Percentiles rank a stretch among this genome's conserved stretches.
phyloP scores from a whole-genome alignment of 2,888 invertebrate species.

The Scotopteryx bipunctaria region DNA sequence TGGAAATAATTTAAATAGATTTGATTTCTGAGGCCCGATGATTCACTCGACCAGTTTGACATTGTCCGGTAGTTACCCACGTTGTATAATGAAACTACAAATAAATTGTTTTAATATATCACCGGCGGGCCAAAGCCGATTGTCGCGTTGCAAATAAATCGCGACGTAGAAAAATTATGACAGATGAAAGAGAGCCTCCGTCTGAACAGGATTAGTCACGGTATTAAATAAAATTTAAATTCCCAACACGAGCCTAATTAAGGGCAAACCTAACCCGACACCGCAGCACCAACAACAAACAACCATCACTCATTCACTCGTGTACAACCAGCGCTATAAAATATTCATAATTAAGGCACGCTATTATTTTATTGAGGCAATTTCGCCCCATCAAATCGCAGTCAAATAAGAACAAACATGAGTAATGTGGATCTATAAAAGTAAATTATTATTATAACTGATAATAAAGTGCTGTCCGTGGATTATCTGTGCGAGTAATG shows the following conservation, averaged over 20 bases:
- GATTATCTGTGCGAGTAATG: conserved; percentile 78
- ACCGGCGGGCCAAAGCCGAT: conserved; percentile 66
- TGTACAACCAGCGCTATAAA: conserved; percentile 45
- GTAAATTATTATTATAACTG: conserved; percentile 82
- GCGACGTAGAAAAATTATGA: conserved; percentile 83
- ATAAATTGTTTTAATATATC: conserved; percentile 69
- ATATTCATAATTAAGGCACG: conserved; percentile 59
- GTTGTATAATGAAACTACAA: conserved; percentile 55
- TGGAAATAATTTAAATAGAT: conserved; percentile 65
- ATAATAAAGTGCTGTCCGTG: conserved; percentile 80
- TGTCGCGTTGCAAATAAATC: conserved; percentile 75
- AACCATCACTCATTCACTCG: conserved; percentile 46
- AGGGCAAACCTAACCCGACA: conserved; percentile 65
- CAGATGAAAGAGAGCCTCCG: conserved; percentile 66
- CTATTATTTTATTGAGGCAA: conserved; percentile 74
- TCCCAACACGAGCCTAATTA: conserved; percentile 64
- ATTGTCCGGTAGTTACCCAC: conserved; percentile 54
- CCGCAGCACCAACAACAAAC: conserved; percentile 49
- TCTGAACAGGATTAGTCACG: conserved; percentile 69
- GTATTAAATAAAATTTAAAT: conserved; percentile 73
- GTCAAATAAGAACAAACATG: conserved; percentile 81
- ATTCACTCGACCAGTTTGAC: conserved; percentile 58
- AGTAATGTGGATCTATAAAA: conserved; percentile 80
- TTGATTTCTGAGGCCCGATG: conserved; percentile 56
- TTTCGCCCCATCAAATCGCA: conserved; percentile 70